These are phyloP conservation scores for Thripadectes ignobilis DNA, from an alignment of 2,797 vertebrate species.

Conservation along the genomic window DNA sequence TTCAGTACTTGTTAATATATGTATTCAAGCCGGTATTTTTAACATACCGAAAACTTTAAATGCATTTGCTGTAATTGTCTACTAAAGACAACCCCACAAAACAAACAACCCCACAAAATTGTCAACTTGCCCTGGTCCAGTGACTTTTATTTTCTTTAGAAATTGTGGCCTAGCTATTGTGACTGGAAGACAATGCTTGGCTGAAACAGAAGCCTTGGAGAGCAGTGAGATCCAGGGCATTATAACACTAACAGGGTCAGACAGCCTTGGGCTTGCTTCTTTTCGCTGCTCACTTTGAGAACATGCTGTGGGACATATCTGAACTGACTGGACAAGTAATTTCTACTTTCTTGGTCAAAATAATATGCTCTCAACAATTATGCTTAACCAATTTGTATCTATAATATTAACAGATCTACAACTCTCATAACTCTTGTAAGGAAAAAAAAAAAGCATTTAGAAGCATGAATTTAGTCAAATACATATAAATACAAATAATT, in stretches of 20 bases:
- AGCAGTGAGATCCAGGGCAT: neutral
- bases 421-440: neutral
- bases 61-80: neutral
- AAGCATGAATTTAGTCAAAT: neutral
- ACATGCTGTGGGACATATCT: accelerated
- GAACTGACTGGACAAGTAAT: neutral
- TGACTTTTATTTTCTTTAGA: neutral
- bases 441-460: neutral
- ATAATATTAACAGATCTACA: neutral
- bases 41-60: neutral
- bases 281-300: neutral
- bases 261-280: neutral
- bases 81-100: neutral
- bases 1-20: neutral
- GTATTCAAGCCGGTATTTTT: neutral
- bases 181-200: neutral
- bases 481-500: neutral
- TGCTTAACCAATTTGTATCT: neutral
- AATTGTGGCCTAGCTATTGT: neutral
- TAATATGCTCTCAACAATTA: neutral
- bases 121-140: neutral
- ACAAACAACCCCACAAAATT: neutral
- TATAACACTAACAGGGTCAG: neutral
- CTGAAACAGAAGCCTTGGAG: neutral
- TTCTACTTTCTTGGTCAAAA: neutral